A percentile compares a stretch with the other conserved stretches of the same genome.
Evolutionary conservation across 23 tunicate genomes (phyloP).

Genomic region (Phallusia fumigata): DNA sequence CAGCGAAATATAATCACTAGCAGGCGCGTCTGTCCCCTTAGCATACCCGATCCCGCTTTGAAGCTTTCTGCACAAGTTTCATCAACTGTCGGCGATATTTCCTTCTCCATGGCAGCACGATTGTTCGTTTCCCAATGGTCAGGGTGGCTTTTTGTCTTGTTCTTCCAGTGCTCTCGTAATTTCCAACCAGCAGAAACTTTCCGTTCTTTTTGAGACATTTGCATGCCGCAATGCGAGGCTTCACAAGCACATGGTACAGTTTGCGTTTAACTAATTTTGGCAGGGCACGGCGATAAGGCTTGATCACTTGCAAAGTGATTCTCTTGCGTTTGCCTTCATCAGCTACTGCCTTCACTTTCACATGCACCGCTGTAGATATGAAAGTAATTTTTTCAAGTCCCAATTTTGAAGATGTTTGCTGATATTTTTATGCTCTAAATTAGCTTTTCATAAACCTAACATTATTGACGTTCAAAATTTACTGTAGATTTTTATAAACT

Average conservation of each 20-base stretch:
- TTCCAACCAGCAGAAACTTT: neutral
- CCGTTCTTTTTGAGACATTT: neutral
- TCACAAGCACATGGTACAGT: neutral
- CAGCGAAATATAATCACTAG: neutral
- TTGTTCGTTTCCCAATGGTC: neutral
- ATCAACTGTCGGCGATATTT: neutral
- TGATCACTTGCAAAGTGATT: neutral
- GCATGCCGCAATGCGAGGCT: neutral
- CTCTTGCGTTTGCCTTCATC: neutral
- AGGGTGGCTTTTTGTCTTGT: neutral
- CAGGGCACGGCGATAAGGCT: neutral
- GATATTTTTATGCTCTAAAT: too few relatives aligned
- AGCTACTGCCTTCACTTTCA: neutral
- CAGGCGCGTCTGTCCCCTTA: neutral
- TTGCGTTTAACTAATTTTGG: neutral
- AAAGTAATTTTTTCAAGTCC: neutral
- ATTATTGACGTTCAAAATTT: too few relatives aligned
- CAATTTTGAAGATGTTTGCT: too few relatives aligned
- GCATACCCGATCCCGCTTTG: neutral
- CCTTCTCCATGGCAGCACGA: constrained; percentile 4
- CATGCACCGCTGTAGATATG: neutral
- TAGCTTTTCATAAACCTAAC: too few relatives aligned
- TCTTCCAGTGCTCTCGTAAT: neutral
- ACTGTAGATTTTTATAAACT: too few relatives aligned
- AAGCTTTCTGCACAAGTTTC: neutral